These are phyloP conservation scores for Ferdinandea cuprea DNA, from an alignment of 2,888 invertebrate genomes.

Conservation along the genomic window DNA sequence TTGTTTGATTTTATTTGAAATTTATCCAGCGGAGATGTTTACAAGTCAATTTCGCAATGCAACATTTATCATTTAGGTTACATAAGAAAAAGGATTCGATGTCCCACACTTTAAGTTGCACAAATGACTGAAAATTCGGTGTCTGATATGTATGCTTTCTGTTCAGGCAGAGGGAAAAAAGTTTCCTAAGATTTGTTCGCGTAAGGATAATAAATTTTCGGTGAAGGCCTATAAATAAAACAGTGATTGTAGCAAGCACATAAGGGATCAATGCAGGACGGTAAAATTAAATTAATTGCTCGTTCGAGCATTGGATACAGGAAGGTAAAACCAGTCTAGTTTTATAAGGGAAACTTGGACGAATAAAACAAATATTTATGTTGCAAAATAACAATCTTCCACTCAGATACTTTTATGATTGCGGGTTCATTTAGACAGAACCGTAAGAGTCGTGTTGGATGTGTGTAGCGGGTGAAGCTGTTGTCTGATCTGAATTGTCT, in stretches of 20 bases:
- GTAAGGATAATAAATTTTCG: constrained; percentile 76
- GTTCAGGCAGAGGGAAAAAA: constrained; percentile 26
- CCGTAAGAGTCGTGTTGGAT: background rate
- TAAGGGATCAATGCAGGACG: constrained; percentile 41
- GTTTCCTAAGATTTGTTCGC: constrained; percentile 19
- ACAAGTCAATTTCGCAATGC: constrained; percentile 62
- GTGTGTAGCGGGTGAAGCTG: background rate
- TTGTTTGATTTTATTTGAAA: constrained; percentile 33
- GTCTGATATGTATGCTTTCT: constrained; percentile 1
- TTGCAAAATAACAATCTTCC: constrained; percentile 34
- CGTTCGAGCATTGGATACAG: constrained; percentile 27
- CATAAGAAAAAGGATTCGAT: constrained; percentile 11
- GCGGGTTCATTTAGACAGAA: background rate
- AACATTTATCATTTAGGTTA: constrained; percentile 51
- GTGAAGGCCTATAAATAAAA: constrained; percentile 76
- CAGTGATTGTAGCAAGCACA: constrained; percentile 33
- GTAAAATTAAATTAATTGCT: constrained; percentile 54
- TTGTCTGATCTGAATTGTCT: background rate
- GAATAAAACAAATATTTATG: constrained; percentile 51
- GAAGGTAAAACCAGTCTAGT: background rate
- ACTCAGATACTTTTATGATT: constrained; percentile 39
- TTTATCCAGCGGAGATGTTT: constrained; percentile 46
- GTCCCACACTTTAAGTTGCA: constrained; percentile 12
- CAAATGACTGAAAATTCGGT: constrained; percentile 15
- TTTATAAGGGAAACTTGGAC: constrained; percentile 4